Conservation (phyloP, 2,888 invertebrate species). For the Epistrophe eligans region DNA sequence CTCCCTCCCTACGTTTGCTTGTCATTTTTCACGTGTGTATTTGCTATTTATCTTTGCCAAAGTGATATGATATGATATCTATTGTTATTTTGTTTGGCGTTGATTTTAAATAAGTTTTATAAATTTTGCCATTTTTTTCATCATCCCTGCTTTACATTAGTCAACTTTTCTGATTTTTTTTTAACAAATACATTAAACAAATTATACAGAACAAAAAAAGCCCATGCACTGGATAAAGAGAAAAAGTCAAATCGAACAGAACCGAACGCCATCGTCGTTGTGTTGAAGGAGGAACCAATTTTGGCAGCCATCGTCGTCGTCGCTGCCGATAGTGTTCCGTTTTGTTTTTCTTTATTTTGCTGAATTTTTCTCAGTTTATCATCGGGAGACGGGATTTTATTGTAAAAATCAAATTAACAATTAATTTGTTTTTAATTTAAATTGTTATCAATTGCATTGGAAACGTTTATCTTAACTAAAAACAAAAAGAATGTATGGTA, state of each 20-base stretch:
- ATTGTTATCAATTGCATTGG: conserved; percentile 51
- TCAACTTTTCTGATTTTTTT: conserved; percentile 28
- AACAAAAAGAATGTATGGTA: conserved; percentile 78
- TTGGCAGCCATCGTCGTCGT: conserved; percentile 43
- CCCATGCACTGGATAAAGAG: conserved; percentile 51
- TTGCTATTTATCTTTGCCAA: conserved; percentile 20
- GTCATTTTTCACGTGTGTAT: conserved; percentile 35
- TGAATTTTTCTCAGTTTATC: conserved; percentile 49
- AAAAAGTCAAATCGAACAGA: conserved; percentile 65
- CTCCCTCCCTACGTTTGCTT: conserved; percentile 11
- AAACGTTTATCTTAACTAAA: conserved; percentile 40
- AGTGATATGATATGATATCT: not conserved
- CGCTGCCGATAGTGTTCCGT: conserved; percentile 62
- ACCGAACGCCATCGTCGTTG: conserved; percentile 59
- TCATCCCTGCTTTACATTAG: not conserved
- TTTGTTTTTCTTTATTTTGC: conserved; percentile 67
- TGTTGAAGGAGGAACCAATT: conserved; percentile 33
- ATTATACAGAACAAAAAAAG: too few species aligned
- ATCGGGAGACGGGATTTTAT: conserved; percentile 37
- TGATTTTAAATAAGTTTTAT: not conserved
- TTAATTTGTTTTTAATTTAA: conserved; percentile 34
- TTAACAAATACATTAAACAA: conserved; percentile 8
- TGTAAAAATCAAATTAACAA: conserved; percentile 38
- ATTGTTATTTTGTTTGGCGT: not conserved
- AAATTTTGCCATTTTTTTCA: conserved; percentile 3